Base-by-base conservation (phyloP, 2,113 vertebrate genomes). In the Mustela nigripes region DNA sequence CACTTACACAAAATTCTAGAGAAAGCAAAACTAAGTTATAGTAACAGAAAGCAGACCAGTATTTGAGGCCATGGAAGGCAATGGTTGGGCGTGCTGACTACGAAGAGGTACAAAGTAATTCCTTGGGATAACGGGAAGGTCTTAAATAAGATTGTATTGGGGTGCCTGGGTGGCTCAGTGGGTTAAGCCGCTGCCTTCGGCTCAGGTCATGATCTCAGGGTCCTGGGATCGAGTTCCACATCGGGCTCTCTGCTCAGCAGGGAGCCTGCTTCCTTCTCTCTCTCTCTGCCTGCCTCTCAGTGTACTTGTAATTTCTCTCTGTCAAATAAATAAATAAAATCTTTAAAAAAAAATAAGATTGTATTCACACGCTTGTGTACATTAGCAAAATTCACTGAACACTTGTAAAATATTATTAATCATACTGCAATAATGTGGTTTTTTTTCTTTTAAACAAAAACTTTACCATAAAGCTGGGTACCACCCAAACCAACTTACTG, bases 371-470 rank as follows among this genome's bases (percentile, higher is more conserved):
- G 56, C 28, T 58, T 85, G 22, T 63, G 14, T 39, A 58, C 1
- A 78, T 42, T 69, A 94, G 50, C 81, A 15, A 87, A 93, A 92
- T 50, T 80, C 45, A 65, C 24, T 39, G 56, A 67, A 82, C 33
- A 60, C 50, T 88, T 82, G 76, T 82, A n/a, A 86, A 92, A n/a
- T 58, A 79, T 79, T 79, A 50, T 63, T 63, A 89, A 89, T 62
- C 89, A 62, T 4, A 83, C 28, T 76, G 78, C 26, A 81, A 91
- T 33, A 97, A 50, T 22, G 24, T 36, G 0, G 11, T 4, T 50
- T 53, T 53, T 33, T 1, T 65, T 60, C 39, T 95, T 78, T 45
- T 79, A 92, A 95, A 63, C 9, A 89, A 56, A 69, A 96, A 53
- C 11, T 39, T 92, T 80, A 84, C 42, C n/a, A 65, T 33, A 80